These are phyloP conservation scores for Microctenopoma steveboyesi DNA, from an alignment of 2,797 vertebrate species.

Conservation along the genomic window DNA sequence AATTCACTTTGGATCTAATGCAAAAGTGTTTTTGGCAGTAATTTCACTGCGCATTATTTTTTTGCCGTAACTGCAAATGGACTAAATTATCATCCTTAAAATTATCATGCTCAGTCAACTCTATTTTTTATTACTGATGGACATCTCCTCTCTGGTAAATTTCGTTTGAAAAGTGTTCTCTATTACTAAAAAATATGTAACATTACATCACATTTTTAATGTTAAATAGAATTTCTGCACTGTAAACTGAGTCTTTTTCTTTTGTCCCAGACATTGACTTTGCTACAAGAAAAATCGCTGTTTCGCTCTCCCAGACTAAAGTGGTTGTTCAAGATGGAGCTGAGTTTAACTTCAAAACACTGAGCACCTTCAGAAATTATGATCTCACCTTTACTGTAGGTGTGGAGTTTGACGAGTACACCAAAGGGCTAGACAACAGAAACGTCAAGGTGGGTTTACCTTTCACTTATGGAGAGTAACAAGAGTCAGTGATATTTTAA, in stretches of 20 bases:
- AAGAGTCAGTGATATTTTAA: not conserved
- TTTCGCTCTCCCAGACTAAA: slow-evolving; percentile 89
- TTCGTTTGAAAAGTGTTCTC: not conserved
- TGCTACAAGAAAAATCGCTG: slow-evolving; percentile 91
- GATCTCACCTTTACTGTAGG: slow-evolving; percentile 87
- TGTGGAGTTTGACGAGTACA: slow-evolving; percentile 90
- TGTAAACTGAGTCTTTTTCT: slow-evolving; percentile 11
- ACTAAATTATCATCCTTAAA: not conserved
- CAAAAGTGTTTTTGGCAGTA: not conserved
- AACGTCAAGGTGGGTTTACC: slow-evolving; percentile 84
- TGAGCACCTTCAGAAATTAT: slow-evolving; percentile 92
- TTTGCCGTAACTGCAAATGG: not conserved
- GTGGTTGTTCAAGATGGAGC: slow-evolving; percentile 88
- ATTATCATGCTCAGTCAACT: not conserved
- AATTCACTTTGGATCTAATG: not conserved
- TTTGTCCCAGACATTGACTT: slow-evolving; percentile 87
- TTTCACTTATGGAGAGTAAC: not conserved
- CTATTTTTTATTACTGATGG: not conserved
- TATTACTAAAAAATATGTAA: not conserved
- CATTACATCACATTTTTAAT: not conserved
- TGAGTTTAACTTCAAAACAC: slow-evolving; percentile 88
- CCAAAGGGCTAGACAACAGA: slow-evolving; percentile 90
- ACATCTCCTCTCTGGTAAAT: not conserved
- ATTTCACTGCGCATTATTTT: not conserved
- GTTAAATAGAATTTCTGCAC: not conserved